Conservation (phyloP, 1,140 invertebrate species). For the Drosophila arizonae region DNA sequence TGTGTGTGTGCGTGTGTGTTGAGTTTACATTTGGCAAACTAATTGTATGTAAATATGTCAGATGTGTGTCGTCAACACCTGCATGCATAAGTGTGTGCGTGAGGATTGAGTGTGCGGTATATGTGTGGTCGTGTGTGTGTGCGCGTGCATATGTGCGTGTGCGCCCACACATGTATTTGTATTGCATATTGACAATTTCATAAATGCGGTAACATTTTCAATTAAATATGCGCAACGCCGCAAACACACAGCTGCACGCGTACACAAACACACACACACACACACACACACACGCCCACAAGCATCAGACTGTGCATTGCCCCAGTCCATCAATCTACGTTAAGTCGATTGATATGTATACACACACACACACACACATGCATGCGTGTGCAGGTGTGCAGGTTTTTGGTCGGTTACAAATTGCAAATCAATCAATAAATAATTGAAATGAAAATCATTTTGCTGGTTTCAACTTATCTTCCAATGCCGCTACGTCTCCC, state of each 20-base stretch:
- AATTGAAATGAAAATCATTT: slow-evolving; percentile 81
- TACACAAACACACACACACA: slow-evolving; percentile 51
- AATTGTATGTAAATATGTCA: slow-evolving; percentile 81
- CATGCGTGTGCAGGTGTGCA: slow-evolving; percentile 67
- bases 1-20: background rate
- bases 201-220: slow-evolving; percentile 81
- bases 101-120: slow-evolving; percentile 8
- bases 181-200: slow-evolving; percentile 79
- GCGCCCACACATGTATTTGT: slow-evolving; percentile 51
- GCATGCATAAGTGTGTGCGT: slow-evolving; percentile 27
- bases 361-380: slow-evolving; percentile 14
- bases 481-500: slow-evolving; percentile 1
- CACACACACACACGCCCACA: slow-evolving; percentile 9
- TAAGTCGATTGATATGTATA: slow-evolving; percentile 72
- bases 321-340: slow-evolving; percentile 55
- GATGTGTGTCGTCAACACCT: slow-evolving; percentile 75
- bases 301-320: background rate
- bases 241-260: slow-evolving; percentile 70
- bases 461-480: slow-evolving; percentile 80
- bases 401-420: slow-evolving; percentile 80
- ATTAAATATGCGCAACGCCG: slow-evolving; percentile 77
- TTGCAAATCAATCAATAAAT: slow-evolving; percentile 81
- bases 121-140: slow-evolving; percentile 13
- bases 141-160: slow-evolving; percentile 16
- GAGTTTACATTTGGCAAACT: slow-evolving; percentile 76